Conservation (phyloP, 2,113 vertebrate genomes). For the Burhinus bistriatus region DNA sequence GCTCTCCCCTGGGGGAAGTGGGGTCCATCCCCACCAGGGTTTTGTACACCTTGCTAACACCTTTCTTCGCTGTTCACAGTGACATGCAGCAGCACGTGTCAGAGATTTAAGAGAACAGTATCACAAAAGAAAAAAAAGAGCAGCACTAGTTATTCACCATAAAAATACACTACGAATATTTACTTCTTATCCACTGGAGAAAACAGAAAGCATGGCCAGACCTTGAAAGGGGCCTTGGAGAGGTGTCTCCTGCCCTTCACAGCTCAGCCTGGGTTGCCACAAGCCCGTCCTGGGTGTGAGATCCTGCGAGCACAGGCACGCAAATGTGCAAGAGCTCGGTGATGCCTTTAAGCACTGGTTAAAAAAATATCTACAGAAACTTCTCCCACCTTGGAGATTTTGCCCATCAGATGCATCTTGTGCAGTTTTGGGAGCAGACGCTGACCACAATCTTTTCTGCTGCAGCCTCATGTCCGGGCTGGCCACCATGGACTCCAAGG, state of each 20-base stretch:
- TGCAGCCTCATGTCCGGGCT: conserved; percentile 87
- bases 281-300: not conserved
- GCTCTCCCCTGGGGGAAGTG: not conserved
- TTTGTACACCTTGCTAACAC: not conserved
- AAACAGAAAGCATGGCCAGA: not conserved
- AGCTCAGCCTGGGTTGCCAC: not conserved
- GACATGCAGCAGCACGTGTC: not conserved
- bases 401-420: not conserved
- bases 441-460: not conserved
- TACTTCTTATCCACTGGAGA: not conserved
- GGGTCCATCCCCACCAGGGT: not conserved
- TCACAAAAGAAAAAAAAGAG: not conserved
- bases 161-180: not conserved
- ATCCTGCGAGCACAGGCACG: not conserved
- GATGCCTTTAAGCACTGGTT: not conserved
- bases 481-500: conserved; percentile 87
- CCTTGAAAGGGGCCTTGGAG: not conserved
- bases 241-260: not conserved
- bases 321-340: not conserved
- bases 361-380: not conserved
- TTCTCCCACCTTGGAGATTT: not conserved
- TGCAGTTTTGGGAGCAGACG: not conserved
- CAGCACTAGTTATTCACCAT: not conserved
- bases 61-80: not conserved
- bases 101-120: not conserved